Conservation (phyloP, 2,113 vertebrate genomes). For the Suncus etruscus region DNA sequence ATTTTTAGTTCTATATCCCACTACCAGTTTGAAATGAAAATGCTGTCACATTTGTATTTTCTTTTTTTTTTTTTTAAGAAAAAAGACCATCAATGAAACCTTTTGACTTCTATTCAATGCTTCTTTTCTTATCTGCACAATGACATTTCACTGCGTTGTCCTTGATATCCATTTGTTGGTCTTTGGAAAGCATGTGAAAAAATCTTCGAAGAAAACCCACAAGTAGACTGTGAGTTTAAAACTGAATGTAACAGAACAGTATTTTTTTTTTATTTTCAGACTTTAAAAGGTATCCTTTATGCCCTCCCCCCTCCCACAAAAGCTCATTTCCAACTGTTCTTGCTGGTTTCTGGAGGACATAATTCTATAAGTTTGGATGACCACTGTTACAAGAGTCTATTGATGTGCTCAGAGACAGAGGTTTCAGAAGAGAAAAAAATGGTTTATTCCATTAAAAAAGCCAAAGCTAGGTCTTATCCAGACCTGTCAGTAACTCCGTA, state of each 20-base stretch:
- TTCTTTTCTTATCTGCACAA: slow-evolving; percentile 87
- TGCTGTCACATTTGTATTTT: slow-evolving; percentile 82
- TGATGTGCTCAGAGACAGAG: slow-evolving; percentile 94
- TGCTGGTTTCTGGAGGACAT: slow-evolving; percentile 96
- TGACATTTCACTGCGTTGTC: slow-evolving; percentile 83
- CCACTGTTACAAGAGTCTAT: slow-evolving; percentile 88
- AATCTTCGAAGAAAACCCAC: slow-evolving; percentile 86
- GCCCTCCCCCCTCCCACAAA: slow-evolving; percentile 76
- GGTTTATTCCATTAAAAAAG: slow-evolving; percentile 85
- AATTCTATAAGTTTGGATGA: slow-evolving; percentile 89
- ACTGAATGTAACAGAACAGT: slow-evolving; percentile 84
- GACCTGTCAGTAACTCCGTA: slow-evolving; percentile 80
- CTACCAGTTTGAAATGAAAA: slow-evolving; percentile 88
- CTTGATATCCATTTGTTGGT: slow-evolving; percentile 85
- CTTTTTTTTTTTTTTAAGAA: slow-evolving; percentile 88
- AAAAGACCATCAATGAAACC: slow-evolving; percentile 87
- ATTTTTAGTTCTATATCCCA: slow-evolving; percentile 86
- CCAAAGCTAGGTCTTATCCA: slow-evolving; percentile 83
- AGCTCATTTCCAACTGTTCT: slow-evolving; percentile 90
- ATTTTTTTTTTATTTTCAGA: slow-evolving; percentile 63
- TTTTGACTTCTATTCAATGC: slow-evolving; percentile 90
- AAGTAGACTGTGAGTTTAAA: slow-evolving; percentile 80
- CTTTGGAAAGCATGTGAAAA: slow-evolving; percentile 85
- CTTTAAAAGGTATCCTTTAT: slow-evolving; percentile 84
- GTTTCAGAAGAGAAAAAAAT: slow-evolving; percentile 84